Evolutionary conservation across 2,888 invertebrate species (phyloP), one percentile per base, ranked within the genome.

Genomic region (Archips xylosteana): DNA sequence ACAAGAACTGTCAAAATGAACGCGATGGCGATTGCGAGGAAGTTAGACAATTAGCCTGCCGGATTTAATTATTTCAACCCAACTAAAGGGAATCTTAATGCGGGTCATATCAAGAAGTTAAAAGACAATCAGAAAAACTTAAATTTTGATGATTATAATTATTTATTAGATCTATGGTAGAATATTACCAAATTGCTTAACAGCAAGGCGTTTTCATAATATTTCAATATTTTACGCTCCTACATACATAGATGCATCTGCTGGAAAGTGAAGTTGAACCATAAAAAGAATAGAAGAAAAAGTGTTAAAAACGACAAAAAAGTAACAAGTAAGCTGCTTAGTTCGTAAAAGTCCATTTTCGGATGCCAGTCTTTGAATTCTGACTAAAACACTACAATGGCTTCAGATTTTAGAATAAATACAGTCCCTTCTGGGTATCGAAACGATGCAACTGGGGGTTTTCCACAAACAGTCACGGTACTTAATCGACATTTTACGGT

Each of bases 391-490:
- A 67, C 62, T 67, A 39, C 47, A 57, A 60, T 67, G 67, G 67
- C 36, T 63, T 72, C 67, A 39, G 72, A 36, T 72, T 62, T 63
- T 72, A 68, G 47, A 72, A 62, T 72, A 72, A 67, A 63, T 62
- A 57, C 57, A 47, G 57, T 72, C 67, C 47, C 67, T 32, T 36
- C 54, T 32, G 12, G n/a, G 23, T 54, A 67, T 63, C n/a, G 32
- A 57, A 71, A 72, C 67, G 15, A 61, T 67, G 72, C 67, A 63
- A 72, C 67, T 36, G 36, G 64, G 15, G 15, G 15, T 13, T 42
- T 57, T 67, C 13, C 39, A 59, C 51, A 45, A 8, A 15, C 10
- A n/a, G 15, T 34, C 36, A 71, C 64, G 36, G 5, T 32, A 36
- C 36, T 57, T 42, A 23, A 15, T 15, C 9, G 9, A 6, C 23